Evolutionary conservation across 2,888 invertebrate genomes (phyloP).

Genomic region (Pteria penguin): DNA sequence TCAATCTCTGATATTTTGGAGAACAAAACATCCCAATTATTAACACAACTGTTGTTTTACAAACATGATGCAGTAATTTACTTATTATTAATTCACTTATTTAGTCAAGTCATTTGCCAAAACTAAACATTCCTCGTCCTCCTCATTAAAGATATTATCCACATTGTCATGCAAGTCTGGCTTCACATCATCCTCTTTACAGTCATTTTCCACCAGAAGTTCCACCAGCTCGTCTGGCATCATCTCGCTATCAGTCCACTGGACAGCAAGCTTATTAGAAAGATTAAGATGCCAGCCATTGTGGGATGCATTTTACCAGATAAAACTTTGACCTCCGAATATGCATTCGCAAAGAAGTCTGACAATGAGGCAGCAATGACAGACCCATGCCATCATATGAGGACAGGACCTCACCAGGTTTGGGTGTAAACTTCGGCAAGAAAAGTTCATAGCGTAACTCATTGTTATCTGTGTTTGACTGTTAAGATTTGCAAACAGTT

Average conservation of each 20-base stretch:
- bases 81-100: no score
- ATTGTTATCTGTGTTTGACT: background rate
- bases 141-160: background rate
- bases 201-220: background rate
- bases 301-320: background rate
- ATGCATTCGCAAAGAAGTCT: no score
- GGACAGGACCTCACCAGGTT: background rate
- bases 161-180: background rate
- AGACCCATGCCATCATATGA: background rate
- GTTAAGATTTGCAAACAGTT: background rate
- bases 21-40: background rate
- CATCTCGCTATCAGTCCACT: background rate
- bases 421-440: background rate
- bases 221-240: background rate
- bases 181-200: background rate
- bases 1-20: background rate
- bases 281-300: background rate
- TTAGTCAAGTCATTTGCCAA: no score
- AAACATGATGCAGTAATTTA: no score
- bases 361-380: background rate
- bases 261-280: background rate
- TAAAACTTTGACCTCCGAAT: no score
- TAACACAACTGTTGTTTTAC: background rate
- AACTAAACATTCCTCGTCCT: background rate
- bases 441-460: background rate